Base-by-base conservation (phyloP, 2,797 vertebrate genomes). In the Sternotherus odoratus region DNA sequence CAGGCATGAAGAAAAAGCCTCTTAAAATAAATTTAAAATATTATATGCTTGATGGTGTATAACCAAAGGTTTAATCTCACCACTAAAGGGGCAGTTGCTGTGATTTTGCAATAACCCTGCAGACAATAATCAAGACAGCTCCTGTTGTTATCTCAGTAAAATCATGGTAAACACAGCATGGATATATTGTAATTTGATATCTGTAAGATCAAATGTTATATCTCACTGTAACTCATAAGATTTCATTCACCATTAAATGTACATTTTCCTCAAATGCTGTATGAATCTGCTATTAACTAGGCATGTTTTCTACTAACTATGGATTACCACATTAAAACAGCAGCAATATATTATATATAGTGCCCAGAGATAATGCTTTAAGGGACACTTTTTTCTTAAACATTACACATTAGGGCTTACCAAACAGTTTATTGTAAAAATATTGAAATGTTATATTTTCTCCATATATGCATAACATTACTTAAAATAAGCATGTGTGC, bases 11-110 rank as follows among this genome's bases (percentile, higher is more conserved):
- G 97, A 98, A 97, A 98, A 98, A 97, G 97, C 97, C 98, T 98
- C 98, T 98, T 97, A 98, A 98, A 98, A 97, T 98, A 98, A 98
- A 98, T 98, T 97, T 97, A 98, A 98, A 98, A 97, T 98, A 98
- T 97, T 97, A 98, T 98, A 97, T 97, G 98, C 98, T 98, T 97
- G 98, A 97, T 97, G 96, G 97, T 97, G 97, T 98, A 98, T 98
- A 98, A 98, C 98, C 98, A 93, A 97, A 98, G 98, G 97, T 98
- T 97, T 98, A 98, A 98, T 98, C 97, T 98, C 97, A 88, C 89
- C 94, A 97, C 97, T 97, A 96, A 98, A 95, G 97, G 97, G 97
- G 97, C 97, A 97, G 97, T 97, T 97, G 96, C 96, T 96, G 94
- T 84, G 97, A 97, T 97, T 98, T 83, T 97, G 97, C 97, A 98